These are phyloP conservation scores for Merodon equestris DNA, from an alignment of 2,888 invertebrate species.

Conservation along the genomic window DNA sequence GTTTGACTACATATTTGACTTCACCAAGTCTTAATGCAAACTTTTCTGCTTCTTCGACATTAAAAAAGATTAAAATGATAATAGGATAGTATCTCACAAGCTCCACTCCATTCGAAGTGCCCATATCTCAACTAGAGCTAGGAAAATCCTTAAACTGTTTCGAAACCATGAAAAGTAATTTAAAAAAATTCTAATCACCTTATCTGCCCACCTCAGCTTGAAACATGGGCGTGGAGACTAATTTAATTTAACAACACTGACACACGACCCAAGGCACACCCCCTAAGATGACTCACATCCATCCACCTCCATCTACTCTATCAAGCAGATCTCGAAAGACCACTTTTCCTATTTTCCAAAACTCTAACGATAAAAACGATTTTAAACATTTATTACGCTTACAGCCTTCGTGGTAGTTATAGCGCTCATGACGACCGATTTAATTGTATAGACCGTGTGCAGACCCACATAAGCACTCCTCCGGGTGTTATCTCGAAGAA, in stretches of 20 bases:
- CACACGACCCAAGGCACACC: constrained; percentile 50
- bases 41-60: no score
- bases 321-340: constrained; percentile 31
- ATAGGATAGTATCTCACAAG: no score
- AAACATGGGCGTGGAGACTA: constrained; percentile 40
- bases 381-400: constrained; percentile 51
- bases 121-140: no score
- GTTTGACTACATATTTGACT: no score
- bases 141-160: constrained; percentile 21
- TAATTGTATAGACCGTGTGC: constrained; percentile 60
- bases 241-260: constrained; percentile 60
- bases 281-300: constrained; percentile 1
- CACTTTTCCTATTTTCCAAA: constrained; percentile 27
- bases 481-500: constrained; percentile 58
- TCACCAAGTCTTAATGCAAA: no score
- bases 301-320: background rate
- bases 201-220: constrained; percentile 56
- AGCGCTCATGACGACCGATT: constrained; percentile 37
- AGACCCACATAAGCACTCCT: constrained; percentile 43
- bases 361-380: constrained; percentile 57
- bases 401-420: no score
- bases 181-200: constrained; percentile 50
- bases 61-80: no score
- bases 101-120: no score
- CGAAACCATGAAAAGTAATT: constrained; percentile 30